Percentiles rank a stretch among this genome's conserved stretches.
Conservation (phyloP, 2,797 vertebrate genomes). For the Labeo calbasu region DNA sequence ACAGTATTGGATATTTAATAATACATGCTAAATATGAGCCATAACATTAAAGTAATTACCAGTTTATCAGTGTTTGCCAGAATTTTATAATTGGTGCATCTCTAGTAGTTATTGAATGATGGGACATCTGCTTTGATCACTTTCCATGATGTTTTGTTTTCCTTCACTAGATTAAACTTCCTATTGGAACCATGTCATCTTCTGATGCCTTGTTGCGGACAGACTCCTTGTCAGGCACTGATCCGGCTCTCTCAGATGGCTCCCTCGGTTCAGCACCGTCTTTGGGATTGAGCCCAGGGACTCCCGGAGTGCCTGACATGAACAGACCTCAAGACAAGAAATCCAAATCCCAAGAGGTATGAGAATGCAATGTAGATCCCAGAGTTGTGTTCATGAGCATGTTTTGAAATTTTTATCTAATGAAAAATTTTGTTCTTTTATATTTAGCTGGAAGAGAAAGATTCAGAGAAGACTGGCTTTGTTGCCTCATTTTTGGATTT, state of each 20-base stretch:
- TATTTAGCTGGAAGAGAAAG: constrained; percentile 86
- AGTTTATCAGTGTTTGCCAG: not conserved
- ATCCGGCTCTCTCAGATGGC: constrained; percentile 81
- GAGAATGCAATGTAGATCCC: constrained; percentile 68
- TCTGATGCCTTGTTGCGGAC: constrained; percentile 79
- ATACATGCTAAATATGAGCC: not conserved
- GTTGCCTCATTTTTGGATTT: constrained; percentile 95
- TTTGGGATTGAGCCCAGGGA: constrained; percentile 78
- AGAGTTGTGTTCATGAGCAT: not conserved
- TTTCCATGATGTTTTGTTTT: constrained; percentile 5
- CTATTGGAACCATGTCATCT: constrained; percentile 77
- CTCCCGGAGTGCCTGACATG: constrained; percentile 81
- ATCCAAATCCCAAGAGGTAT: constrained; percentile 85
- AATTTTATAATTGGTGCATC: not conserved
- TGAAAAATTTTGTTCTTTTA: not conserved
- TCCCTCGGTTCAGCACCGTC: constrained; percentile 83
- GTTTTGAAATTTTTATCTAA: not conserved
- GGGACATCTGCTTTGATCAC: not conserved
- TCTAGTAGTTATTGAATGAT: not conserved
- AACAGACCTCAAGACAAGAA: constrained; percentile 88
- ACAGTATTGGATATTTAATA: not conserved
- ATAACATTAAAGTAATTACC: not conserved
- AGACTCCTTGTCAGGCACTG: constrained; percentile 82
- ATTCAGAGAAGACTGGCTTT: constrained; percentile 90
- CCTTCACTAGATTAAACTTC: constrained; percentile 77